These are phyloP conservation scores for Edolisoma coerulescens DNA, from an alignment of 2,113 vertebrate species.

Conservation along the genomic window DNA sequence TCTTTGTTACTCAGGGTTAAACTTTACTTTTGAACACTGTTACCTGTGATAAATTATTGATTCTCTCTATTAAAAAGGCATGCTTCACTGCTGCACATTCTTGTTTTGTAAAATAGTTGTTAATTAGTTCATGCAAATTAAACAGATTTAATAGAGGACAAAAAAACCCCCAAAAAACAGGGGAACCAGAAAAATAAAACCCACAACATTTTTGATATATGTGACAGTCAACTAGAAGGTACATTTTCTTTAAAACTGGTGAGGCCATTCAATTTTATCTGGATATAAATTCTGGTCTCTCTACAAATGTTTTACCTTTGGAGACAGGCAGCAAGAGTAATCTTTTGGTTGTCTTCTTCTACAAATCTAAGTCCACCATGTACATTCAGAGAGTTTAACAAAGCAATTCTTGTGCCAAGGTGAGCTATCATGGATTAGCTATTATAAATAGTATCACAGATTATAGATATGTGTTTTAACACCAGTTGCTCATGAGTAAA, in stretches of 20 bases:
- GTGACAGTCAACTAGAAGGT: not conserved
- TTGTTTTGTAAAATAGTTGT: not conserved
- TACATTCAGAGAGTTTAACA: not conserved
- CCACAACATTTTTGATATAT: not conserved
- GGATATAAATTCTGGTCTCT: not conserved
- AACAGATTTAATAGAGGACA: fast-evolving
- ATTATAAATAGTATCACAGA: not conserved
- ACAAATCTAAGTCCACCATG: not conserved
- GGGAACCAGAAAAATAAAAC: fast-evolving
- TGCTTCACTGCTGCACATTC: not conserved
- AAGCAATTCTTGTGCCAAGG: not conserved
- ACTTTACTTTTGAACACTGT: not conserved
- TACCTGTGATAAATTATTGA: not conserved
- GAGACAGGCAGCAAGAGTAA: not conserved
- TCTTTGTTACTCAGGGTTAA: not conserved
- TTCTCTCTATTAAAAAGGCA: not conserved
- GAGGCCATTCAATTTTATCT: not conserved
- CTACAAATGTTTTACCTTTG: not conserved
- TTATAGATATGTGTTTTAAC: not conserved
- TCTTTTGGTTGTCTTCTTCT: not conserved
- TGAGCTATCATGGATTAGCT: not conserved
- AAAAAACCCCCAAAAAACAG: too few species aligned
- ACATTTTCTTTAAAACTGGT: not conserved
- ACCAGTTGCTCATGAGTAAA: not conserved
- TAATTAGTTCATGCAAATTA: not conserved